Evolutionary conservation across 2,888 invertebrate species (phyloP).

Genomic region (Tillus elongatus): DNA sequence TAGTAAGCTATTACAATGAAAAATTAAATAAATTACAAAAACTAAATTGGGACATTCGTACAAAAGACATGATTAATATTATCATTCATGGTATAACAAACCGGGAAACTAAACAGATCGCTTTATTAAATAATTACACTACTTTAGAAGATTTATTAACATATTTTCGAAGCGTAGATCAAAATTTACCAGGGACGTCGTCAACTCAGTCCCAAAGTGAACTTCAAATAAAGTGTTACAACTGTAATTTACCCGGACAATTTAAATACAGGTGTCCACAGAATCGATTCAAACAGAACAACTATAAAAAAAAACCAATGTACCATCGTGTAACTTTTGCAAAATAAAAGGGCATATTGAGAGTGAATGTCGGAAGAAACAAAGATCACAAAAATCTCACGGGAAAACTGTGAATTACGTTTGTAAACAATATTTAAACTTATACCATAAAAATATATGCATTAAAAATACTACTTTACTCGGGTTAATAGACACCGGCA

Average conservation of each 20-base stretch:
- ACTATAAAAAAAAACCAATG: background rate
- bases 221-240: slow-evolving; percentile 1
- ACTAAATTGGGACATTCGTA: slow-evolving; percentile 2
- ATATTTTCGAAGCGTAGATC: background rate
- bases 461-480: background rate
- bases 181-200: background rate
- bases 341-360: background rate
- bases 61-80: slow-evolving; percentile 1
- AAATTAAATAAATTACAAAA: background rate
- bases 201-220: slow-evolving; percentile 1
- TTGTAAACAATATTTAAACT: slow-evolving; percentile 1
- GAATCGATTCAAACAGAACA: background rate
- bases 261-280: background rate
- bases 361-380: slow-evolving; percentile 1
- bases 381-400: background rate
- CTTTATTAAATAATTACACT: slow-evolving; percentile 1
- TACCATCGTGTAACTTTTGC: slow-evolving; percentile 1
- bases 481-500: background rate
- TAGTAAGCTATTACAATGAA: background rate
- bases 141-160: slow-evolving; percentile 2
- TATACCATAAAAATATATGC: background rate
- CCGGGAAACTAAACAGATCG: background rate
- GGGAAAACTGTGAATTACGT: background rate
- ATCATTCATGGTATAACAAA: background rate
- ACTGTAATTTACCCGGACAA: background rate